Percentiles rank a stretch among this genome's conserved stretches.
Evolutionary conservation across 2,797 vertebrate species (phyloP).

Genomic region (Alectoris magna): DNA sequence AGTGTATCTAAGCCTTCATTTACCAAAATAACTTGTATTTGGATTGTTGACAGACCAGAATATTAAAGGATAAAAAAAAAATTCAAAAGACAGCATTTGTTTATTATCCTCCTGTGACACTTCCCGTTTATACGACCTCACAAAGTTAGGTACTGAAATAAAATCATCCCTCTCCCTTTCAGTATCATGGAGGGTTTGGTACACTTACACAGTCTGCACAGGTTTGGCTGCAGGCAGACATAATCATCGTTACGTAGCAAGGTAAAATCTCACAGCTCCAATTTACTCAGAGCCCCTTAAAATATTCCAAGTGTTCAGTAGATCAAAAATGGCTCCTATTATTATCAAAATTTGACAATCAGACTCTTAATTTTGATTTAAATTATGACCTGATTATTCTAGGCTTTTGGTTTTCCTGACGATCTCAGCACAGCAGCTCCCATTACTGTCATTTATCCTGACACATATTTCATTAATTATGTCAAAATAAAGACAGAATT

Average conservation of each 20-base stretch:
- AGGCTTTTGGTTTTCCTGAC: conserved; percentile 48
- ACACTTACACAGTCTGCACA: background rate
- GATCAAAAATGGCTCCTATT: background rate
- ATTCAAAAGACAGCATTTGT: background rate
- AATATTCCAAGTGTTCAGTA: background rate
- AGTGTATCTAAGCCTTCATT: background rate
- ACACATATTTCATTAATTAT: conserved; percentile 30
- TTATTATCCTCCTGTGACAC: background rate
- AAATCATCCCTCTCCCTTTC: background rate
- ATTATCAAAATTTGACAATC: conserved; percentile 22
- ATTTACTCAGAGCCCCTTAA: background rate
- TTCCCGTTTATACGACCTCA: background rate
- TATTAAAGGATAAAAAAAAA: background rate
- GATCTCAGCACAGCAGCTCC: conserved; percentile 11
- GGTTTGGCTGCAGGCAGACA: background rate
- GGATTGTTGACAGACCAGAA: background rate
- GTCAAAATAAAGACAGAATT: conserved; percentile 59
- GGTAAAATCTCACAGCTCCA: background rate
- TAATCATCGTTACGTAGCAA: background rate
- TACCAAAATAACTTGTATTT: background rate
- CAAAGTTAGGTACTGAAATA: background rate
- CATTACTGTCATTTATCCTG: conserved; percentile 37
- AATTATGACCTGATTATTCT: background rate
- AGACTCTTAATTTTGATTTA: conserved; percentile 13
- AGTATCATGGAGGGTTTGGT: background rate